phyloP scores from a whole-genome alignment of 2,113 vertebrate genomes.

The Eleginops maclovinus region DNA sequence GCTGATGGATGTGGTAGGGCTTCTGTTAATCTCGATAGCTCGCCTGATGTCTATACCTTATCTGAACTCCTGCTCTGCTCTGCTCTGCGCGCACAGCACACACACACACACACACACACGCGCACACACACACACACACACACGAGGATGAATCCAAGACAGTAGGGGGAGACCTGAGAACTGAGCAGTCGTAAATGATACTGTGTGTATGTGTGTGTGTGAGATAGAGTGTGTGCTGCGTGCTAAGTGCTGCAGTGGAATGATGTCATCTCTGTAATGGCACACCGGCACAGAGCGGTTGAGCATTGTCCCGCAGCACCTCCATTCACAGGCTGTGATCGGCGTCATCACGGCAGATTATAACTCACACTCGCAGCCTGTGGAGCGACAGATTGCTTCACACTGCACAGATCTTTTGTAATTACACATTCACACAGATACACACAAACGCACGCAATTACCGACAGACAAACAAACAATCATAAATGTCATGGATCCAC shows the following conservation, averaged over 20 bases:
- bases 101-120: conserved; percentile 22
- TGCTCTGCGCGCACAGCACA: conserved; percentile 9
- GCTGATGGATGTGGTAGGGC: conserved; percentile 57
- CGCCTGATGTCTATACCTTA: conserved; percentile 45
- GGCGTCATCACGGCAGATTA: conserved; percentile 71
- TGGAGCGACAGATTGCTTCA: conserved; percentile 56
- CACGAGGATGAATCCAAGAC: conserved; percentile 60
- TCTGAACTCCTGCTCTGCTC: conserved; percentile 29
- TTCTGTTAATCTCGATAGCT: conserved; percentile 46
- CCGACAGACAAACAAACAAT: conserved; percentile 6
- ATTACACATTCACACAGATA: conserved; percentile 45
- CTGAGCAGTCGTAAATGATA: conserved; percentile 67
- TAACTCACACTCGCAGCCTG: conserved; percentile 64
- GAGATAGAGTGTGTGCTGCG: conserved; percentile 22
- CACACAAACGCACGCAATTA: conserved; percentile 12
- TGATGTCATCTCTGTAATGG: conserved; percentile 83
- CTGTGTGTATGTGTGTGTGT: conserved; percentile 30
- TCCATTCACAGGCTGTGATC: conserved; percentile 73
- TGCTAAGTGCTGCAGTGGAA: conserved; percentile 79
- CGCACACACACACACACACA: conserved; percentile 32
- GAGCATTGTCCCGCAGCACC: conserved; percentile 66
- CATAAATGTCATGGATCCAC: conserved; percentile 6
- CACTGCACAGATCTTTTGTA: conserved; percentile 43
- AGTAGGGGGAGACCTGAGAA: conserved; percentile 50
- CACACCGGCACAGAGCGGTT: conserved; percentile 71